These are phyloP conservation scores for Manis pentadactyla DNA, from an alignment of 2,797 vertebrate genomes.

Conservation along the genomic window DNA sequence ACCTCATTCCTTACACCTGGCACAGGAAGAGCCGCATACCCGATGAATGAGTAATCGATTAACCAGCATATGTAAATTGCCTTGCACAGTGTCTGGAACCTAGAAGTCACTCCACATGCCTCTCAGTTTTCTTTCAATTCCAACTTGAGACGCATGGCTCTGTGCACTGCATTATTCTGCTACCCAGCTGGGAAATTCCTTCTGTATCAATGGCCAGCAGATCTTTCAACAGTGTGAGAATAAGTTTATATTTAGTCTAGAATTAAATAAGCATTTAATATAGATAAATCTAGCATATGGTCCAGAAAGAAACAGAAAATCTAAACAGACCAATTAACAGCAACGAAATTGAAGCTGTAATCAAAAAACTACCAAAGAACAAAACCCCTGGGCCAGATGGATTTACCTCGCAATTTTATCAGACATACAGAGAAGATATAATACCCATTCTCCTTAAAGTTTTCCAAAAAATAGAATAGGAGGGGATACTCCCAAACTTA, in stretches of 20 bases:
- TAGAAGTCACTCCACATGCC: background rate
- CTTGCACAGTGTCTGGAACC: background rate
- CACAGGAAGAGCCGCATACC: background rate
- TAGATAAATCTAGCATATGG: background rate
- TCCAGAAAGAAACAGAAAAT: too few relatives aligned
- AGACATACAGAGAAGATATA: too few relatives aligned
- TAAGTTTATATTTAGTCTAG: background rate
- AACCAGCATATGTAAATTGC: background rate
- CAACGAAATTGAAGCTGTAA: too few relatives aligned
- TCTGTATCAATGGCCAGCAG: background rate
- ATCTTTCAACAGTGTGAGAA: background rate
- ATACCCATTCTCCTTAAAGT: too few relatives aligned
- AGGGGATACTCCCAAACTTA: too few relatives aligned
- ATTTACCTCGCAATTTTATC: too few relatives aligned
- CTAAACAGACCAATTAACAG: too few relatives aligned
- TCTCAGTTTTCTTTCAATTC: background rate
- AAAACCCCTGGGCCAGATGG: too few relatives aligned
- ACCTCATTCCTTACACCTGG: background rate
- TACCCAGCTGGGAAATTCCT: background rate
- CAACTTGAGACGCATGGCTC: background rate
- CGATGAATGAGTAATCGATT: background rate
- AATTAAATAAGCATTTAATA: constrained; percentile 11
- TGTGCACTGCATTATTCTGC: background rate
- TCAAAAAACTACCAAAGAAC: too few relatives aligned
- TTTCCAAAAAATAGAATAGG: too few relatives aligned